Percentiles rank a stretch among this genome's conserved stretches.
Evolutionary conservation across 1,140 invertebrate species (phyloP).

Genomic region (Branchinecta lindahli): DNA sequence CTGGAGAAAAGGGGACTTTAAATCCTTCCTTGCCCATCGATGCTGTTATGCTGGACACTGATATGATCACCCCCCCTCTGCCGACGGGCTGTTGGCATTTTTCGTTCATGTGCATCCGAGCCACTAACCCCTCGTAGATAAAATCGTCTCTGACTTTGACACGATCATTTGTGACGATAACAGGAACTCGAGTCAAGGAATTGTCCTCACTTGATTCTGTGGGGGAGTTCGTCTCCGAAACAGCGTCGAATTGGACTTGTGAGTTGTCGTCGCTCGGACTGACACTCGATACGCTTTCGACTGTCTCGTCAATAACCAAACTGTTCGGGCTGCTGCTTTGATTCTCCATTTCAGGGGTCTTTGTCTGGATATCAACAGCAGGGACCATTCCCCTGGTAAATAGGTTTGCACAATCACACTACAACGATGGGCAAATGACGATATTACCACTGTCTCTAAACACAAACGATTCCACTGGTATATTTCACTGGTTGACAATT

Average conservation of each 20-base stretch:
- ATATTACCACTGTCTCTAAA: no score
- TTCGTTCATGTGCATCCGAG: background rate
- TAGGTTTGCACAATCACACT: no score
- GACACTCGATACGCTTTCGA: no score
- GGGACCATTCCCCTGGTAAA: background rate
- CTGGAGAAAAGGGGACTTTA: conserved; percentile 3
- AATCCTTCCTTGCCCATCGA: conserved; percentile 5
- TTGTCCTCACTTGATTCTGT: no score
- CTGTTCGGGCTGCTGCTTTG: background rate
- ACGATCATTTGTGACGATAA: background rate
- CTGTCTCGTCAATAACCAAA: background rate
- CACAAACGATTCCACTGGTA: no score
- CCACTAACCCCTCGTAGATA: background rate
- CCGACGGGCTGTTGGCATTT: background rate
- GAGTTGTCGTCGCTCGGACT: no score
- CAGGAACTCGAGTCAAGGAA: background rate
- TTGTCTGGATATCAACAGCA: background rate
- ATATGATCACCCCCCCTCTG: background rate
- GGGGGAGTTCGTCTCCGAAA: no score
- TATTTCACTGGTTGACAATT: no score
- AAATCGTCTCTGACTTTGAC: conserved; percentile 1
- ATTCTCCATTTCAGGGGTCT: background rate
- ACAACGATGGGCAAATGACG: no score
- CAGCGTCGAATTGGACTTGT: no score
- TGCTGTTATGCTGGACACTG: background rate